Evolutionary conservation across 2,888 invertebrate species (phyloP).

Genomic region (Zootermopsis nevadensis): DNA sequence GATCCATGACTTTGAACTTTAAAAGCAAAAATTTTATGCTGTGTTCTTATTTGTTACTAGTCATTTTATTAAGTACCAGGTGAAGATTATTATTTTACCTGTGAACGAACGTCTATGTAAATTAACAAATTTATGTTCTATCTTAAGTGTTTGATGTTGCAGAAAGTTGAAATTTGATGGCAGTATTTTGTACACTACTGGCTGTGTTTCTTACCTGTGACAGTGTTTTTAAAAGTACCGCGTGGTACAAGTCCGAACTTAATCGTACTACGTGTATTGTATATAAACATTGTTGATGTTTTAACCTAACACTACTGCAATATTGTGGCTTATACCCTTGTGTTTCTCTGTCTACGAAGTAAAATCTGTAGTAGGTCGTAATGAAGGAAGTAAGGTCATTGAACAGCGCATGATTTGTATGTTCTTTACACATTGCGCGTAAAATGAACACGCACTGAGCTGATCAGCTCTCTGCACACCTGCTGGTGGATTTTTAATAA

Average conservation of each 20-base stretch:
- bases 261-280: background rate
- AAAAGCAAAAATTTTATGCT: background rate
- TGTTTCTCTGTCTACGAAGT: no score
- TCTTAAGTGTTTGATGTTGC: background rate
- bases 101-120: background rate
- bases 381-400: no score
- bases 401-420: no score
- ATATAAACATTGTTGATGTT: background rate
- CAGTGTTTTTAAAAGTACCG: background rate
- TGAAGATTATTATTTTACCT: background rate
- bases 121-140: background rate
- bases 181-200: conserved; percentile 25
- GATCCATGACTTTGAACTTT: background rate
- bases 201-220: conserved; percentile 26
- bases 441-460: no score
- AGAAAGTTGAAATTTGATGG: background rate
- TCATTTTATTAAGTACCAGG: background rate
- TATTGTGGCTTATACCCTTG: no score
- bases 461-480: no score
- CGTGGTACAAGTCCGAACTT: background rate
- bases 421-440: no score
- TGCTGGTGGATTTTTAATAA: no score
- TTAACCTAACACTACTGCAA: background rate
- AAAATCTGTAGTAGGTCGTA: no score
- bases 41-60: background rate